Evolutionary conservation across 1,140 invertebrate genomes (phyloP).

Genomic region (Philopotamus ludificatus): DNA sequence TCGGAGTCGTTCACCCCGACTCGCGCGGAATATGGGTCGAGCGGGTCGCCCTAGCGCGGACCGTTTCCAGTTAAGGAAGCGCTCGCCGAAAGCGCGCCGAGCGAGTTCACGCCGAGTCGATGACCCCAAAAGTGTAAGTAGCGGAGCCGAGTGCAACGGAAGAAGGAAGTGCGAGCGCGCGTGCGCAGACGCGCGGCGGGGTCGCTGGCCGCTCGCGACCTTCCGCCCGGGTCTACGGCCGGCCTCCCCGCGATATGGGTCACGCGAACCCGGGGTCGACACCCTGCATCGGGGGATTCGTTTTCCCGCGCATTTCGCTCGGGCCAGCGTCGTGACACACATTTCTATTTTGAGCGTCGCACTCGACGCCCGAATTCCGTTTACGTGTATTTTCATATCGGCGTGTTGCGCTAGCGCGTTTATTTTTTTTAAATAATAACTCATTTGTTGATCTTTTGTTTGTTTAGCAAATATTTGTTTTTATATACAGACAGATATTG

Average conservation of each 20-base stretch:
- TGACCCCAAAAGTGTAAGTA: slow-evolving; percentile 33
- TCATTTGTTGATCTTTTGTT: too few relatives aligned
- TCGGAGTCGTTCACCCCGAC: too few relatives aligned
- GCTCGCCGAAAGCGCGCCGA: not conserved
- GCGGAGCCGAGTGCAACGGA: slow-evolving; percentile 33
- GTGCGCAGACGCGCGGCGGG: slow-evolving; percentile 25
- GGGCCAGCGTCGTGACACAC: slow-evolving; percentile 21
- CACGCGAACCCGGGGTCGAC: not conserved
- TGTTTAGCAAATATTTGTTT: too few relatives aligned
- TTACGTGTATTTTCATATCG: too few relatives aligned
- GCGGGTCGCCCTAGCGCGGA: too few relatives aligned
- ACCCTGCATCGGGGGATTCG: not conserved
- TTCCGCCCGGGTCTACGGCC: not conserved
- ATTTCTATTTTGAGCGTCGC: not conserved
- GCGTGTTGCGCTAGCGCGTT: too few relatives aligned
- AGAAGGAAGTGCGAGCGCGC: slow-evolving; percentile 30
- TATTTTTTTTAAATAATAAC: too few relatives aligned
- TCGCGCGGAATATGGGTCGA: too few relatives aligned
- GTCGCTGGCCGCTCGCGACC: slow-evolving; percentile 14
- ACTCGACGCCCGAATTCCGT: not conserved
- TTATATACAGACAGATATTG: too few relatives aligned
- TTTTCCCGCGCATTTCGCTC: slow-evolving; percentile 13
- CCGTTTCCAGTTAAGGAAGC: not conserved
- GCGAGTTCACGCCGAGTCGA: not conserved
- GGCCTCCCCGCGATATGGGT: not conserved